phyloP scores from a whole-genome alignment of 2,113 vertebrate species.

The Sciurus niger region DNA sequence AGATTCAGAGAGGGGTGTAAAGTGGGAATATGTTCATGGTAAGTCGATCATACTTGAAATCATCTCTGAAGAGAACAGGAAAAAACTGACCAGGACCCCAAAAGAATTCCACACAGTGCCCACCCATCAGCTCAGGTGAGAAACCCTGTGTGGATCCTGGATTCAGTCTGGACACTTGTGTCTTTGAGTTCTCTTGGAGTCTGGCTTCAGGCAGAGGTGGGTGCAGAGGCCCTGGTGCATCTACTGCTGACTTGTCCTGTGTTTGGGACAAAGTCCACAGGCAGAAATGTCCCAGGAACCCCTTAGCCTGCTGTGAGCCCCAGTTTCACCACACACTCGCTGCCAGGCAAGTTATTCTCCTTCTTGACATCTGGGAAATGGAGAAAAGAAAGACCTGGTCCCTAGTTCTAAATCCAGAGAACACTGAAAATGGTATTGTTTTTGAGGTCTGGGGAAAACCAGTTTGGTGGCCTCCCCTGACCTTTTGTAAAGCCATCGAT shows the following conservation, averaged over 20 bases:
- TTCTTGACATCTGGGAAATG: background rate
- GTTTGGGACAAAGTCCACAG: background rate
- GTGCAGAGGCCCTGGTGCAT: background rate
- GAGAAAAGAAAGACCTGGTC: background rate
- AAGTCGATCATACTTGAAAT: background rate
- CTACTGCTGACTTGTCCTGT: background rate
- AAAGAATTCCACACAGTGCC: too few species aligned
- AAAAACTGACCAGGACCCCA: too few species aligned
- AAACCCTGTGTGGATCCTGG: too few species aligned
- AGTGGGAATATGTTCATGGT: background rate
- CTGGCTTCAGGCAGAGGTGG: background rate
- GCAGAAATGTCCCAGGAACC: background rate
- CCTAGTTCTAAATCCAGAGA: background rate
- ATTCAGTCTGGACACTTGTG: rapidly evolving
- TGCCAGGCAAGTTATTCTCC: background rate
- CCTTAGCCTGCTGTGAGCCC: background rate
- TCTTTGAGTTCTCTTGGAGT: background rate
- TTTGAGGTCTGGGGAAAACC: background rate
- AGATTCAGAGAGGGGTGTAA: too few species aligned
- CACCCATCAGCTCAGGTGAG: background rate
- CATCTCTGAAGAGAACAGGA: background rate
- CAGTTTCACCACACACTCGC: background rate
- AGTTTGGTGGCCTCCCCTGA: too few species aligned
- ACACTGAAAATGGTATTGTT: background rate
- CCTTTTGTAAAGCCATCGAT: background rate